Percentiles rank a stretch among this genome's conserved stretches.
phyloP scores from a whole-genome alignment of 2,888 invertebrate species.

The Chalcosyrphus nemorum region DNA sequence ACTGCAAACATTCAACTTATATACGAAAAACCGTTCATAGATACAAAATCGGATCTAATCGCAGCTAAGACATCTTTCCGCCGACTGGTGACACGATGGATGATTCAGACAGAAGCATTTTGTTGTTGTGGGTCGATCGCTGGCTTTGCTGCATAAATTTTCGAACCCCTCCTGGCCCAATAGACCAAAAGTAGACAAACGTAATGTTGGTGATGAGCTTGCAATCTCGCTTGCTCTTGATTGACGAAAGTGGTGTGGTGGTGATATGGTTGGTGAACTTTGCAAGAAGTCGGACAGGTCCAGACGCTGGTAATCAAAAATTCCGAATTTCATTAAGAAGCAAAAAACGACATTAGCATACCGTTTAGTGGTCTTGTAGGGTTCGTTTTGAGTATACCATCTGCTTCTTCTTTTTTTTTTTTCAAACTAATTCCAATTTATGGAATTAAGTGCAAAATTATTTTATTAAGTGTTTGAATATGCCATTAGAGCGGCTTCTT shows the following conservation, averaged over 20 bases:
- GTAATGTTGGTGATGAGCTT: neutral
- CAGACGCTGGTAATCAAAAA: slow-evolving; percentile 31
- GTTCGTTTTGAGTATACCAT: slow-evolving; percentile 19
- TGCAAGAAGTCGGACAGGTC: neutral
- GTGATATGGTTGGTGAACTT: slow-evolving; percentile 32
- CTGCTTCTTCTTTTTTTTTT: slow-evolving; percentile 1
- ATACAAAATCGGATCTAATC: slow-evolving; percentile 43
- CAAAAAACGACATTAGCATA: slow-evolving; percentile 61
- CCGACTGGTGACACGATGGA: slow-evolving; percentile 27
- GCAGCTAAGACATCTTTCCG: slow-evolving; percentile 34
- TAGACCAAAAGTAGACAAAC: slow-evolving; percentile 8
- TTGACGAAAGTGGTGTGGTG: slow-evolving; percentile 1
- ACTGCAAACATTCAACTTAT: slow-evolving; percentile 70
- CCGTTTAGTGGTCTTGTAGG: slow-evolving; percentile 46
- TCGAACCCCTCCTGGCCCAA: slow-evolving; percentile 7
- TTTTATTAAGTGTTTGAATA: slow-evolving; percentile 71
- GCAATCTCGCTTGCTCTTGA: slow-evolving; percentile 36
- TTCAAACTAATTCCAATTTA: slow-evolving; percentile 56
- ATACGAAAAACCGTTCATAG: slow-evolving; percentile 56
- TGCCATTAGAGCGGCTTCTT: slow-evolving; percentile 64
- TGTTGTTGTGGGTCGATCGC: slow-evolving; percentile 44
- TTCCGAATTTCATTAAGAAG: slow-evolving; percentile 58
- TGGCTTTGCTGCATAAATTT: slow-evolving; percentile 50
- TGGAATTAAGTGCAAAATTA: slow-evolving; percentile 72
- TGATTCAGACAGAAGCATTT: slow-evolving; percentile 52